These are phyloP conservation scores for Nanger granti DNA, from an alignment of 2,113 vertebrate species.

Conservation along the genomic window DNA sequence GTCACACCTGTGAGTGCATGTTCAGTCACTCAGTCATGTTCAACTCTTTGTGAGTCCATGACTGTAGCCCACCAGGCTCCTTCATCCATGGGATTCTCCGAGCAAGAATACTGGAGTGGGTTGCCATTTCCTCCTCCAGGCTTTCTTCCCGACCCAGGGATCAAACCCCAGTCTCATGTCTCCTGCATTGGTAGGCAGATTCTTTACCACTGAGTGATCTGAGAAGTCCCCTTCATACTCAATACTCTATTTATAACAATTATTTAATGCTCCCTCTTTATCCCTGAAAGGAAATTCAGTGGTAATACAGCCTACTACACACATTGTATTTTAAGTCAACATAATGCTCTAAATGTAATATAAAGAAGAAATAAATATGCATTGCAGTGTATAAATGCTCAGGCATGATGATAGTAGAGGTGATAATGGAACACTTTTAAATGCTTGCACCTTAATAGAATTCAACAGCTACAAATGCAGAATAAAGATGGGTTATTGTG, in stretches of 20 bases:
- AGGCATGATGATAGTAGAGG: neutral
- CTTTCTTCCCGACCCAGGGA: neutral
- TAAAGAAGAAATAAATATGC: neutral
- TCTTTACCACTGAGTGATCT: neutral
- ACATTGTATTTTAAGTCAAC: neutral
- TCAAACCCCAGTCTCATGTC: neutral
- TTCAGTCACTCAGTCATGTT: neutral
- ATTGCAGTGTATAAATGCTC: neutral
- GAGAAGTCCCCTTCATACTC: neutral
- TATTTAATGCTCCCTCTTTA: neutral
- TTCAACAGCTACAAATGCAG: neutral
- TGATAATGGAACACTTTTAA: neutral
- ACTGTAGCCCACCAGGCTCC: neutral
- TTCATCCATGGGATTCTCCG: neutral
- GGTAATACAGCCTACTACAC: neutral
- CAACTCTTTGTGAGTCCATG: neutral
- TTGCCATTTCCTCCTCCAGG: neutral
- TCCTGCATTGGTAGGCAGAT: neutral
- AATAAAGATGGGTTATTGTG: neutral
- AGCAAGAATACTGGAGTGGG: neutral
- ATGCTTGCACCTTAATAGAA: neutral
- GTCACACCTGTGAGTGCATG: neutral
- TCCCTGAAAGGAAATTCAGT: neutral
- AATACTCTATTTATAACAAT: neutral
- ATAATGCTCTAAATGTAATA: neutral